Evolutionary conservation across 35 echinoderm and acorn worm genomes (phyloP), one percentile per base, ranked within the genome.

Genomic region (Apostichopus californicus): DNA sequence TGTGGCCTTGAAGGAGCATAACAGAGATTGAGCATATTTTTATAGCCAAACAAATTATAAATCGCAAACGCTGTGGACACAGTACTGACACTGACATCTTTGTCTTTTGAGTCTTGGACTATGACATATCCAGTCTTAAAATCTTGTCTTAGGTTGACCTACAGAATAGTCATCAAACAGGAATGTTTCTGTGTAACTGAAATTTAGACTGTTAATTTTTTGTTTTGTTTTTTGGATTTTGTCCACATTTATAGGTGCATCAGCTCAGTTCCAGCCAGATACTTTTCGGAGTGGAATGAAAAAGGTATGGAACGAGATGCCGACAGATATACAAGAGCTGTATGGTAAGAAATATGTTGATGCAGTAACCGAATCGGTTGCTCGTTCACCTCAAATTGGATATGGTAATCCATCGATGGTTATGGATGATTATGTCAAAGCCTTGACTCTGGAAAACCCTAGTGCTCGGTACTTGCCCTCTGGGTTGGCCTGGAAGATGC

Each of bases 331-430:
- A 5, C 89, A 91, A 78, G 57, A 91, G 64, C 61, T 78, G 78
- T 96, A 93, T 80, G 95, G 95, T 23, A 13, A 93, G 77, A 79
- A 93, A 15, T 96, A 96, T 70, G 87, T 91, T 53, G 61, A 93
- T 10, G 58, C 8, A 5, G 58, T 93, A 12, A 24, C 57, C 6
- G 68, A 88, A 1, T 14, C 22, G 1, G n/a, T 96, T 8, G 18
- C 15, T 3, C n/a, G 53, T 15, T 79, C 75, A 6, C 46, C 18
- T 18, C 77, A n/a, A 1, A 80, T 14, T 1, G 57, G 83, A 61
- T 21, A 53, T 52, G 5, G 20, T 10, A 65, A 61, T 63, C 21
- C 90, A 9, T 21, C 60, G 22, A 64, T 88, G 26, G 87, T 94
- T 23, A 57, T 90, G 8, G 57, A 68, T 9, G 92, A 78, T 22